Evolutionary conservation across 1,140 invertebrate species (phyloP).

Genomic region (Calephelis virginiensis): DNA sequence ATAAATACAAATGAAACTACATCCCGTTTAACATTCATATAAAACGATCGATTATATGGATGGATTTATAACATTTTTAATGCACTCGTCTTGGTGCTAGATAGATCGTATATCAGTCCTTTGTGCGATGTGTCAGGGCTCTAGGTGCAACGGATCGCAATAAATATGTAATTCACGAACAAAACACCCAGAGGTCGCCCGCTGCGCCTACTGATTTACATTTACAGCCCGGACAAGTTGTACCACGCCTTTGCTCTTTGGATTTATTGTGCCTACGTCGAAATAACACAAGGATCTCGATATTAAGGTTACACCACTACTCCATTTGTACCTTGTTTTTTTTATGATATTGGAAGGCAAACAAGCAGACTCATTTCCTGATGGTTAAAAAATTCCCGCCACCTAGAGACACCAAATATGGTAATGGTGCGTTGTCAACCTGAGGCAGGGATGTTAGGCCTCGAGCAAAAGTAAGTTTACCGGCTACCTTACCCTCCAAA

Average conservation of each 20-base stretch:
- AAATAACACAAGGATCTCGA: constrained; percentile 49
- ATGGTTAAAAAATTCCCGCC: too few species aligned
- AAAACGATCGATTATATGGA: neutral
- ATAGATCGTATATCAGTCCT: constrained; percentile 29
- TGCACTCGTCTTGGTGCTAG: constrained; percentile 3
- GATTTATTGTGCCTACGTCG: constrained; percentile 57
- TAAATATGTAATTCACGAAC: constrained; percentile 67
- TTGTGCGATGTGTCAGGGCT: constrained; percentile 23
- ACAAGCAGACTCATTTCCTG: too few species aligned
- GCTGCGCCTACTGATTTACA: constrained; percentile 69
- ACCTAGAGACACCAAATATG: too few species aligned
- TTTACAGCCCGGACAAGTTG: constrained; percentile 57
- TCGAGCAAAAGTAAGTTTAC: too few species aligned
- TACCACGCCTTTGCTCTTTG: constrained; percentile 68
- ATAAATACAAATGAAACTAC: neutral
- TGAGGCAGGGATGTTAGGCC: too few species aligned
- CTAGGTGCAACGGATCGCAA: constrained; percentile 47
- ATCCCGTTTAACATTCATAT: neutral
- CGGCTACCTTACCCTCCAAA: too few species aligned
- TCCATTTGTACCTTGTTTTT: constrained; percentile 1
- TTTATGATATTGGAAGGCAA: too few species aligned
- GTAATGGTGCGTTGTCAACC: too few species aligned
- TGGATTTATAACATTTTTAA: constrained; percentile 17
- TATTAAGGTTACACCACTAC: constrained; percentile 38
- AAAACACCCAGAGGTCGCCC: constrained; percentile 68